Percentiles rank a stretch among this genome's conserved stretches.
Conservation (phyloP, 2,113 vertebrate genomes). For the Nanorana parkeri region DNA sequence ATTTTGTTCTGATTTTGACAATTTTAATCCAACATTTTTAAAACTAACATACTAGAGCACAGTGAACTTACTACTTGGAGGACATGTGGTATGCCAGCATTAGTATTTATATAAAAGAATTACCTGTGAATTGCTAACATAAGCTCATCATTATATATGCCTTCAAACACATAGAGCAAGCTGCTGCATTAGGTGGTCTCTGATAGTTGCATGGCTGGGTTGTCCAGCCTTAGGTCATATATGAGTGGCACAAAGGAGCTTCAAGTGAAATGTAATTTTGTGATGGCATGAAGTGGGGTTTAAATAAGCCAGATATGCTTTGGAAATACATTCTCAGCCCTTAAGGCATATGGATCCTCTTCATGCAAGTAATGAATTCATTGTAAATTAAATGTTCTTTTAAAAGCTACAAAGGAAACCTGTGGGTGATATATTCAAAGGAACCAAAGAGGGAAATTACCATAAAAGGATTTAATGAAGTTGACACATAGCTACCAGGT, state of each 20-base stretch:
- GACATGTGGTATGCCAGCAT: no score
- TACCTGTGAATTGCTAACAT: no score
- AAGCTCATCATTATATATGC: no score
- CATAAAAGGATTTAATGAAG: no score
- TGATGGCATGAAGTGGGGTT: neutral
- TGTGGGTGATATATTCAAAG: neutral
- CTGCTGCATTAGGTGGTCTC: constrained; percentile 7
- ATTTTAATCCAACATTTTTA: no score
- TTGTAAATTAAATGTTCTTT: constrained; percentile 8
- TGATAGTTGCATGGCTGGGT: neutral
- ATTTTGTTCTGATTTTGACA: no score
- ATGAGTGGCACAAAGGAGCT: neutral
- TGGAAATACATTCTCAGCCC: constrained; percentile 20
- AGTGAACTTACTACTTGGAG: no score
- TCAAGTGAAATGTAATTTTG: constrained; percentile 1
- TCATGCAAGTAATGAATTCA: neutral
- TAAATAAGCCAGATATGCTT: constrained; percentile 5
- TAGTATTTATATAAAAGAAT: no score
- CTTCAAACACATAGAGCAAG: no score
- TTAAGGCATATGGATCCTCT: constrained; percentile 8
- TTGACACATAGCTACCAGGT: no score
- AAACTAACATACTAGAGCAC: no score
- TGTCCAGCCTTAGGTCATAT: constrained; percentile 22
- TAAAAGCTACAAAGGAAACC: neutral
- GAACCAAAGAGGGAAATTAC: no score